These are phyloP conservation scores for Barnardius zonarius DNA, from an alignment of 2,113 vertebrate genomes.

Conservation along the genomic window DNA sequence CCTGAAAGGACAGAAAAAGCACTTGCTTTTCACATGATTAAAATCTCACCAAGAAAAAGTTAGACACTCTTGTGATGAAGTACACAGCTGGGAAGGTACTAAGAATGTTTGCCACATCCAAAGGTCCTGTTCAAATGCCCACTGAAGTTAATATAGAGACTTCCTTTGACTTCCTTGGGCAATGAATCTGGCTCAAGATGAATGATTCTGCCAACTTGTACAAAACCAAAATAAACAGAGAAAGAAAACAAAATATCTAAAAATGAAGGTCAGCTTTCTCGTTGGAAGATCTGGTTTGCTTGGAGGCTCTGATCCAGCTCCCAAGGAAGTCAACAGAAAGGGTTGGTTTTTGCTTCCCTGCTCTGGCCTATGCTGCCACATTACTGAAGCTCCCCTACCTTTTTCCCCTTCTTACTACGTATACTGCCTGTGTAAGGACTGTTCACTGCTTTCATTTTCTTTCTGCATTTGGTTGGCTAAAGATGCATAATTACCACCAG, in stretches of 20 bases:
- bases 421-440: neutral
- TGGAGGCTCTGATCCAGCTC: neutral
- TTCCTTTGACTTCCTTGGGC: slow-evolving; percentile 10
- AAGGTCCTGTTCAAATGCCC: neutral
- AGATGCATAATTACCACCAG: slow-evolving; percentile 28
- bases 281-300: neutral
- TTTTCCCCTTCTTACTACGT: neutral
- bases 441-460: slow-evolving; percentile 53
- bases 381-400: neutral
- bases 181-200: neutral
- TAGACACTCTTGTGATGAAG: neutral
- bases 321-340: neutral
- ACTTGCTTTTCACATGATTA: neutral
- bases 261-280: neutral
- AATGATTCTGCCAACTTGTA: neutral
- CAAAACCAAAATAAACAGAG: neutral
- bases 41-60: neutral
- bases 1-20: neutral
- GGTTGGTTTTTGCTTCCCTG: neutral
- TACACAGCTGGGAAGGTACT: neutral
- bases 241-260: neutral
- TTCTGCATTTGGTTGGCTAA: slow-evolving; percentile 33
- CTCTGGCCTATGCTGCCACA: slow-evolving; percentile 4
- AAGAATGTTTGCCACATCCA: neutral
- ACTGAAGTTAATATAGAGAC: neutral